Conservation (phyloP, 2,888 invertebrate genomes). For the Reticulitermes lucifugus region DNA sequence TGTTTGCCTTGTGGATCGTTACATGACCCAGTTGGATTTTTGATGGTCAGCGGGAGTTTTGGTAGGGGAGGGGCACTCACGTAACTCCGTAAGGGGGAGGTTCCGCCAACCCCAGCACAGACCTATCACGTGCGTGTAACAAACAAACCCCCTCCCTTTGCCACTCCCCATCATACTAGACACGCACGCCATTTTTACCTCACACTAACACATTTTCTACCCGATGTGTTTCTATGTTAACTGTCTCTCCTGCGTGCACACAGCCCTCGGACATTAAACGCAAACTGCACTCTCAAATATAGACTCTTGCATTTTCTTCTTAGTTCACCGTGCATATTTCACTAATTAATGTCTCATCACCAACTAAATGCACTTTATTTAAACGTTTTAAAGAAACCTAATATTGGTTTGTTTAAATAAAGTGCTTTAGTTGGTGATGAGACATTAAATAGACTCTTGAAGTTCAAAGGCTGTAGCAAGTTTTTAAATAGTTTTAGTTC, state of each 20-base stretch:
- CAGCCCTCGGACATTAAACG: neutral
- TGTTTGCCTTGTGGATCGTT: constrained; percentile 22
- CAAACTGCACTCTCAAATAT: neutral
- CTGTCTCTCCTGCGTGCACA: neutral
- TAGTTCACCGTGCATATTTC: too few species aligned
- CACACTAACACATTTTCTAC: neutral
- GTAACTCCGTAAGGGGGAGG: neutral
- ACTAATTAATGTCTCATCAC: too few species aligned
- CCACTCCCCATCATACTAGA: constrained; percentile 7
- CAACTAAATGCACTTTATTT: too few species aligned
- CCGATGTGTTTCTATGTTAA: neutral
- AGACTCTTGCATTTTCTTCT: neutral
- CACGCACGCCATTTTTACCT: constrained; percentile 9
- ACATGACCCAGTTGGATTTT: neutral
- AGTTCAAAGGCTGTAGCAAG: neutral
- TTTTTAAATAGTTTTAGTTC: too few species aligned
- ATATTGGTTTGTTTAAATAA: too few species aligned
- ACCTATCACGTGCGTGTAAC: constrained; percentile 2
- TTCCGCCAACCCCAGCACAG: neutral
- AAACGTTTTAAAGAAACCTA: too few species aligned
- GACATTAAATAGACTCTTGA: neutral
- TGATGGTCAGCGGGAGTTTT: neutral
- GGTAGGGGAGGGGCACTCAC: neutral
- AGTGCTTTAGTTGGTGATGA: too few species aligned
- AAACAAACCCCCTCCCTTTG: neutral